Percentiles rank a stretch among this genome's conserved stretches.
phyloP scores from a whole-genome alignment of 2,113 vertebrate species.

The Gallinago paraguaiae region DNA sequence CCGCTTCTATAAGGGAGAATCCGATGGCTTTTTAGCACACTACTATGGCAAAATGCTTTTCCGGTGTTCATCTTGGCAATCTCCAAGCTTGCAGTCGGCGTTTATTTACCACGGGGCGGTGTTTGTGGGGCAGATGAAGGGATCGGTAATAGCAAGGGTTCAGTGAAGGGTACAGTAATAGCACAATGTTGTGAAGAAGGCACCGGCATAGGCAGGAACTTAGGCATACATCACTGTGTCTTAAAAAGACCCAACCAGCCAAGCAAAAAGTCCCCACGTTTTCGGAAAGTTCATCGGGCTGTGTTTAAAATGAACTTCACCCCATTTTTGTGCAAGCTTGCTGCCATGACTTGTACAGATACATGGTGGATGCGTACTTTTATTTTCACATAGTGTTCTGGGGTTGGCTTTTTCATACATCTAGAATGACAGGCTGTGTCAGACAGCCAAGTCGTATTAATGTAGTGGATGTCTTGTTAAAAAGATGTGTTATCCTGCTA shows the following conservation, averaged over 20 bases:
- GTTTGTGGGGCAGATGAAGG: background rate
- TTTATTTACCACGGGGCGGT: background rate
- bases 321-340: background rate
- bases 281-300: background rate
- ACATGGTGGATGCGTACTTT: background rate
- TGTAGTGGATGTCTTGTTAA: background rate
- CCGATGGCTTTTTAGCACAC: background rate
- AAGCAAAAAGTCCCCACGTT: background rate
- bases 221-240: background rate
- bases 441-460: background rate
- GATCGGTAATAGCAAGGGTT: background rate
- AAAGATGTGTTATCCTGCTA: rapidly evolving
- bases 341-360: background rate
- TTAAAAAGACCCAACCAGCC: background rate
- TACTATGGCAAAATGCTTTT: background rate
- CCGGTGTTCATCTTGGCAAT: background rate
- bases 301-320: background rate
- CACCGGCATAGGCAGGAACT: background rate
- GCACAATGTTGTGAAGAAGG: background rate
- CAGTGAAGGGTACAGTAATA: background rate
- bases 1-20: background rate
- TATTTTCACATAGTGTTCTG: background rate
- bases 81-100: background rate
- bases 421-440: background rate
- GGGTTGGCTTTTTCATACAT: background rate